phyloP scores from a whole-genome alignment of 2,888 invertebrate genomes.

The Empis livida region DNA sequence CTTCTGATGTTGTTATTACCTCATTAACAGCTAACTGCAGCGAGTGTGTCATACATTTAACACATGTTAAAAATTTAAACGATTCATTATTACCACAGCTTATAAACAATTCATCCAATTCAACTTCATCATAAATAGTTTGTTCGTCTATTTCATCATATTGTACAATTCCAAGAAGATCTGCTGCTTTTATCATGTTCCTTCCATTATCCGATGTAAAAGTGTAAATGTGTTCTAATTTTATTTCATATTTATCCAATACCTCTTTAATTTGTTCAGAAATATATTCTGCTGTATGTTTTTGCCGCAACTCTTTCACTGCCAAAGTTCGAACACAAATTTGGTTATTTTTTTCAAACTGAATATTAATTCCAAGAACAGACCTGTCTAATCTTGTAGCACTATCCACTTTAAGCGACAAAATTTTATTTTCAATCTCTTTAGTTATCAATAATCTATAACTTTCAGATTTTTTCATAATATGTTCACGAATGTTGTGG shows the following conservation, averaged over 20 bases:
- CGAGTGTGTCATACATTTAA: neutral
- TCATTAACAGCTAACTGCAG: neutral
- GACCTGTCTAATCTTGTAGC: neutral
- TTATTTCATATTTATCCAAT: neutral
- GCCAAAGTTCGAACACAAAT: neutral
- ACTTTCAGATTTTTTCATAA: neutral
- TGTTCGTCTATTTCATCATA: neutral
- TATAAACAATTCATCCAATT: neutral
- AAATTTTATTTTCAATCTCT: neutral
- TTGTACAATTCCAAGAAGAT: neutral
- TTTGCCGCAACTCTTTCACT: neutral
- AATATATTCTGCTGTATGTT: neutral
- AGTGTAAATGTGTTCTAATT: neutral
- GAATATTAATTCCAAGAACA: constrained; percentile 1
- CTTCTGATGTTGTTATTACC: neutral
- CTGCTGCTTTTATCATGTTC: neutral
- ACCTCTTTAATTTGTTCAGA: neutral
- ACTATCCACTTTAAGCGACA: constrained; percentile 1
- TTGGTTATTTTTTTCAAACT: constrained; percentile 1
- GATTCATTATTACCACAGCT: neutral
- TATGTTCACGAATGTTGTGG: neutral
- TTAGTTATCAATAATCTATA: neutral
- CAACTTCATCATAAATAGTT: too few species aligned
- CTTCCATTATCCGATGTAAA: neutral
- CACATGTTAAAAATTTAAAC: neutral